These are phyloP conservation scores for Oryzias celebensis DNA, from an alignment of 2,113 vertebrate genomes.

Conservation along the genomic window DNA sequence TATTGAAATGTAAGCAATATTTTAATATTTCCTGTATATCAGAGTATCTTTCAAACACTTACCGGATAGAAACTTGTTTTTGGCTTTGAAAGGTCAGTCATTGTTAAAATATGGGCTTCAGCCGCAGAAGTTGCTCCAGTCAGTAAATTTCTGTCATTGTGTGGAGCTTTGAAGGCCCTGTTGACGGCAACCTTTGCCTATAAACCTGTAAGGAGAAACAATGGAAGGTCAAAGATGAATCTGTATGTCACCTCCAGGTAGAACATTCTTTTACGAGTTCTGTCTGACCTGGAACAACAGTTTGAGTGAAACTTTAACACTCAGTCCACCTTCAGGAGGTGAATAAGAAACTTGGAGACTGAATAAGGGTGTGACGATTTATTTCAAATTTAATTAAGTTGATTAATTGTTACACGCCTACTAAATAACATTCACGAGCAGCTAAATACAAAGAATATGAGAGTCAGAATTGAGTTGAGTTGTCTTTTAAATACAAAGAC, in stretches of 20 bases:
- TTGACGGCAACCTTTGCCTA: conserved; percentile 36
- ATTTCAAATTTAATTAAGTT: no score
- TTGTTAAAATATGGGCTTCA: background rate
- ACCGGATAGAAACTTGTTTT: background rate
- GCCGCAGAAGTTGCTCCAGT: conserved; percentile 21
- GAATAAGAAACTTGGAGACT: background rate
- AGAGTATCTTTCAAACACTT: background rate
- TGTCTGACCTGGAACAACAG: background rate
- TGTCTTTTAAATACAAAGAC: no score
- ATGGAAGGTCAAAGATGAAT: conserved; percentile 31
- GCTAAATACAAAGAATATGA: no score
- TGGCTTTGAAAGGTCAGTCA: conserved; percentile 36
- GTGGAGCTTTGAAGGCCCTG: conserved; percentile 30
- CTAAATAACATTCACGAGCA: conserved; percentile 12
- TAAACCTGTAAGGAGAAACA: conserved; percentile 21
- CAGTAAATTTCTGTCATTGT: conserved; percentile 30
- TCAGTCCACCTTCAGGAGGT: background rate
- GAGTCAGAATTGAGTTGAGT: no score
- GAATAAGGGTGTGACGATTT: no score
- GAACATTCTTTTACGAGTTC: conserved; percentile 1
- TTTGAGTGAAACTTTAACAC: conserved; percentile 1
- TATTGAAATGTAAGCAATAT: background rate
- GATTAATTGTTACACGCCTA: no score
- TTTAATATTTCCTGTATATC: background rate
- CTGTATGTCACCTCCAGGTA: conserved; percentile 7